Percentiles rank a stretch among this genome's conserved stretches.
Evolutionary conservation across 2,113 vertebrate genomes (phyloP).

Genomic region (Phalacrocorax brasilianus): DNA sequence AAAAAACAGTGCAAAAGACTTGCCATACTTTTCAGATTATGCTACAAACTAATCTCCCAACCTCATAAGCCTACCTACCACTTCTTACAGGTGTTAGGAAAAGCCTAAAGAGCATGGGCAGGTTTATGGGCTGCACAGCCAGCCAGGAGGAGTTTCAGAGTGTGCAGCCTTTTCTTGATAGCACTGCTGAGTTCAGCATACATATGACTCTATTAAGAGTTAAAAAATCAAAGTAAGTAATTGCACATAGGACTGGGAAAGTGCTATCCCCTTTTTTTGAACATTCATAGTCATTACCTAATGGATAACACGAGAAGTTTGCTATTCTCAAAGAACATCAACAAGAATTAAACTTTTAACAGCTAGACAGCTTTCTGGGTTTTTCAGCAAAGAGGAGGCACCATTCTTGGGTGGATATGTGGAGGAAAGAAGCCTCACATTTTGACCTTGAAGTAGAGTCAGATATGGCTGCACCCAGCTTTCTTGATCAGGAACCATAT

Average conservation of each 20-base stretch:
- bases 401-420: neutral
- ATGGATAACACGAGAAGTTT: neutral
- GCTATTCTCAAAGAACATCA: neutral
- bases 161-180: neutral
- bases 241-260: neutral
- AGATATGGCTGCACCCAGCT: neutral
- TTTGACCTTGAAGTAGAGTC: neutral
- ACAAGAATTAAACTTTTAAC: neutral
- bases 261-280: neutral
- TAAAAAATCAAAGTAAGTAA: neutral
- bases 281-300: neutral
- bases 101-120: neutral
- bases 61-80: neutral
- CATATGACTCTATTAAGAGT: neutral
- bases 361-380: neutral
- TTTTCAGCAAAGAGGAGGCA: neutral
- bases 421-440: neutral
- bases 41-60: neutral
- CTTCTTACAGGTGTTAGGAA: neutral
- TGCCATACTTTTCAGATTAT: neutral
- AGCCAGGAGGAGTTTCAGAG: neutral
- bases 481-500: neutral
- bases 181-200: neutral
- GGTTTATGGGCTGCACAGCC: neutral
- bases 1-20: neutral